Evolutionary conservation across 2,797 vertebrate species (phyloP).

Genomic region (Alcedo quadribrachys): DNA sequence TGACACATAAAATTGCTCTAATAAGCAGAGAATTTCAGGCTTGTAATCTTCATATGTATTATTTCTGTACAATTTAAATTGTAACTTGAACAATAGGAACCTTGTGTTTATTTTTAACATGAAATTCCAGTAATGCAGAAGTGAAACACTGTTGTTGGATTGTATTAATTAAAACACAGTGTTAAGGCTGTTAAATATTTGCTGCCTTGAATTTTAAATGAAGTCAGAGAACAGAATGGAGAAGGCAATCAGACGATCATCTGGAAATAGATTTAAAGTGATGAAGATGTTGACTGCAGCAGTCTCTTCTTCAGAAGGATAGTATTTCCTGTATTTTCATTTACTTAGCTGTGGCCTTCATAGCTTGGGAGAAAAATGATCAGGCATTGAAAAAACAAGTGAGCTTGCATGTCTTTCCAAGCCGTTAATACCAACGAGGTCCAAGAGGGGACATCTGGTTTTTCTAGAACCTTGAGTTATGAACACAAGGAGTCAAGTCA

Average conservation of each 20-base stretch:
- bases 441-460: neutral
- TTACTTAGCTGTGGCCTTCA: neutral
- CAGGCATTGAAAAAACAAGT: neutral
- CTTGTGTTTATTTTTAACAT: neutral
- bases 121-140: neutral
- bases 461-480: slow-evolving; percentile 22
- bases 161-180: neutral
- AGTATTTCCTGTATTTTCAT: neutral
- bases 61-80: neutral
- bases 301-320: neutral
- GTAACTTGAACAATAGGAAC: neutral
- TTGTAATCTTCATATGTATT: neutral
- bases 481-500: neutral
- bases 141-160: neutral
- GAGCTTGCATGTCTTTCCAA: neutral
- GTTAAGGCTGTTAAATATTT: neutral
- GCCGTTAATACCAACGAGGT: neutral
- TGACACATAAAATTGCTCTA: neutral
- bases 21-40: neutral
- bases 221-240: neutral
- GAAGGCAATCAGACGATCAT: neutral
- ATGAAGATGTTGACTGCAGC: neutral
- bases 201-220: neutral
- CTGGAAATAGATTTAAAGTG: slow-evolving; percentile 9
- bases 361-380: slow-evolving; percentile 16